Conservation (phyloP, 2,797 vertebrate genomes). For the Mycteria americana region DNA sequence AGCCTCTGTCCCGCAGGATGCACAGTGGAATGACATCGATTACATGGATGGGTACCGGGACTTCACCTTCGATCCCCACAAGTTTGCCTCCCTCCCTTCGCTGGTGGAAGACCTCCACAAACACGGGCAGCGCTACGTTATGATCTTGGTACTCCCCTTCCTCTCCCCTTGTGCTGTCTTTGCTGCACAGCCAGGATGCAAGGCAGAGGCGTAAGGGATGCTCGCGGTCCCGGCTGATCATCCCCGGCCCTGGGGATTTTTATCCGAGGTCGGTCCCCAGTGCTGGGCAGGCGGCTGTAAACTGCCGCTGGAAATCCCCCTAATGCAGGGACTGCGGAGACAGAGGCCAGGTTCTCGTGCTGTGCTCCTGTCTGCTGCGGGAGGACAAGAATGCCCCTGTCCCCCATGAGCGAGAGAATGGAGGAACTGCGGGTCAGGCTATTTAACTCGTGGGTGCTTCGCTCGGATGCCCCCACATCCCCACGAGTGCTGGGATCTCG, state of each 20-base stretch:
- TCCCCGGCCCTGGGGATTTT: not conserved
- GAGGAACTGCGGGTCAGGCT: not conserved
- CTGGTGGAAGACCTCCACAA: slow-evolving; percentile 85
- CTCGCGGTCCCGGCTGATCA: not conserved
- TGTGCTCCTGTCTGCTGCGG: not conserved
- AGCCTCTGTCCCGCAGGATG: slow-evolving; percentile 74
- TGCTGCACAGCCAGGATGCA: not conserved
- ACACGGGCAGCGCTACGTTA: slow-evolving; percentile 85
- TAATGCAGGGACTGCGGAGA: not conserved
- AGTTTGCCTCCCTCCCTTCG: slow-evolving; percentile 81
- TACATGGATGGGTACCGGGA: slow-evolving; percentile 86
- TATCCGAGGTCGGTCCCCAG: not conserved
- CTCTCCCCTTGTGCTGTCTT: not conserved
- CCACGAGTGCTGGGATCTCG: not conserved
- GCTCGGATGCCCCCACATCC: not conserved
- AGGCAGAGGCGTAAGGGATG: not conserved
- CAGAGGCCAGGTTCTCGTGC: not conserved
- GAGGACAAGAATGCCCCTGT: not conserved
- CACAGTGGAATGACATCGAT: slow-evolving; percentile 92
- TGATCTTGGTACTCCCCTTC: slow-evolving; percentile 82
- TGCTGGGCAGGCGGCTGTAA: not conserved
- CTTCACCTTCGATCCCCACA: slow-evolving; percentile 80
- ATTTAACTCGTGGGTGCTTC: not conserved
- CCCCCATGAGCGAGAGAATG: not conserved
- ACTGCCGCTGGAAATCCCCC: not conserved